Percentiles rank a stretch among this genome's conserved stretches.
Evolutionary conservation across 2,113 vertebrate genomes (phyloP).

Genomic region (Varanus komodoensis): DNA sequence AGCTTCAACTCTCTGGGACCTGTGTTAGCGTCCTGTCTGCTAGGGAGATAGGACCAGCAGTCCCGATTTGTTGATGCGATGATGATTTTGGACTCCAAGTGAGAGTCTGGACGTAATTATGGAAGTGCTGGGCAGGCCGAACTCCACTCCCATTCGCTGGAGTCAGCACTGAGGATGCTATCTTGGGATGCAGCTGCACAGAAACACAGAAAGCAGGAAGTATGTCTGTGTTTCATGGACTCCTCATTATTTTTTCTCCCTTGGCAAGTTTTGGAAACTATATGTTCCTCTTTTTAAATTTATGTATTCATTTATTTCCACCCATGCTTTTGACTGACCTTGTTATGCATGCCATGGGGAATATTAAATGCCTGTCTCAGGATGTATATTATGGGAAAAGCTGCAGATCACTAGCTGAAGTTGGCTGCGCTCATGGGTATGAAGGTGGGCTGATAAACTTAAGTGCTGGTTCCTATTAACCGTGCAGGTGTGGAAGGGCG

Average conservation of each 20-base stretch:
- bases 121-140: slow-evolving; percentile 33
- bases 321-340: background rate
- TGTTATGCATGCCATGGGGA: background rate
- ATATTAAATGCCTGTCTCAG: background rate
- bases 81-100: slow-evolving; percentile 62
- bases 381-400: background rate
- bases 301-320: background rate
- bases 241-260: slow-evolving; percentile 12
- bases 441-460: background rate
- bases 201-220: slow-evolving; percentile 58
- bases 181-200: slow-evolving; percentile 32
- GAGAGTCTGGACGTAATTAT: slow-evolving; percentile 69
- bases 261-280: slow-evolving; percentile 49
- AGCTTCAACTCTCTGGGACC: background rate
- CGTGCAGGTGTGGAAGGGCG: background rate
- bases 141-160: background rate
- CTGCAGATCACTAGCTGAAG: background rate
- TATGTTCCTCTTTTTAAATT: background rate
- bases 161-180: slow-evolving; percentile 28
- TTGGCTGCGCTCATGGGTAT: background rate
- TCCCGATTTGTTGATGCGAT: slow-evolving; percentile 46
- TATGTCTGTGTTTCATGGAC: slow-evolving; percentile 55
- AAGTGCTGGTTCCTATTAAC: background rate
- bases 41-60: slow-evolving; percentile 58
- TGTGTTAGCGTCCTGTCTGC: background rate